Conservation (phyloP, 2,888 invertebrate genomes). For the Xanthostigma xanthostigma region DNA sequence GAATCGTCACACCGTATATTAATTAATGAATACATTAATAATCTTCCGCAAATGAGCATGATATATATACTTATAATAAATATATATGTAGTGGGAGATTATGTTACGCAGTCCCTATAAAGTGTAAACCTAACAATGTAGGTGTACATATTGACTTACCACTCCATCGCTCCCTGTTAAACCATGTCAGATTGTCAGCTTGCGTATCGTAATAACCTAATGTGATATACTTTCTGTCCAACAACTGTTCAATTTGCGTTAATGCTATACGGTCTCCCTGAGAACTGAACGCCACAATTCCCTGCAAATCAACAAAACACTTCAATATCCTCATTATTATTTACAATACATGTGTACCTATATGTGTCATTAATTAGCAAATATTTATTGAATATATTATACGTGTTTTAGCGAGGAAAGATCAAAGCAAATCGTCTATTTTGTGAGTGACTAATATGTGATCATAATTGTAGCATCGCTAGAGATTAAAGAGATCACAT, state of each 20-base stretch:
- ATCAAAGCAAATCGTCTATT: no score
- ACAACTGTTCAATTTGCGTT: conserved; percentile 95
- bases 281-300: conserved; percentile 93
- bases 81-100: background rate
- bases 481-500: no score
- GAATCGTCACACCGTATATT: background rate
- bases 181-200: conserved; percentile 90
- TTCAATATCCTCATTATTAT: no score
- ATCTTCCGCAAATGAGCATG: background rate
- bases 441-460: no score
- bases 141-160: conserved; percentile 38
- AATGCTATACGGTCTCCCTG: conserved; percentile 96
- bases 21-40: conserved; percentile 1
- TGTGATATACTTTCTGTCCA: conserved; percentile 84
- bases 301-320: conserved; percentile 40
- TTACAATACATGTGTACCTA: no score
- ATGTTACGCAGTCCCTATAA: no score
- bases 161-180: conserved; percentile 79
- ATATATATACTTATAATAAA: background rate
- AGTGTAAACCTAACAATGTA: background rate
- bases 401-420: no score
- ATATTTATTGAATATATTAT: no score
- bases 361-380: no score
- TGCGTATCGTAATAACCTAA: conserved; percentile 94
- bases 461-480: no score